Conservation (phyloP, 2,113 vertebrate species). For the Cyprinodon brontotheroides region DNA sequence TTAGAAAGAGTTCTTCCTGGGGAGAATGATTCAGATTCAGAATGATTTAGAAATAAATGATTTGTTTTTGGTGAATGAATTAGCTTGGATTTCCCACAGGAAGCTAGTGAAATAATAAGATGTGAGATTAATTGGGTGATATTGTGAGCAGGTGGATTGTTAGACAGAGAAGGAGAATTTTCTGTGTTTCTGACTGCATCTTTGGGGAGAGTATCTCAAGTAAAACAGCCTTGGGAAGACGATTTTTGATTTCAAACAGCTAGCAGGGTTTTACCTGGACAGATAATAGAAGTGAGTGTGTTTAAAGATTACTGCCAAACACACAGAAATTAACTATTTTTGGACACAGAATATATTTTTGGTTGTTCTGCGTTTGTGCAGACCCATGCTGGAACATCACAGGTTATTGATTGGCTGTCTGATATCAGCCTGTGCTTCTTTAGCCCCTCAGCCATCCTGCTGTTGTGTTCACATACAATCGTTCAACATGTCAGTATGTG, state of each 20-base stretch:
- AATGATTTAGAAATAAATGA: not conserved
- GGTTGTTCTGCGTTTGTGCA: slow-evolving; percentile 41
- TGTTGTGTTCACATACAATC: slow-evolving; percentile 22
- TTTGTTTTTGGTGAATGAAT: slow-evolving; percentile 25
- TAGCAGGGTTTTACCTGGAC: not conserved
- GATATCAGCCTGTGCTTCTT: slow-evolving; percentile 41
- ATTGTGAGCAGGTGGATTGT: slow-evolving; percentile 33
- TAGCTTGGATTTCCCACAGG: slow-evolving; percentile 11
- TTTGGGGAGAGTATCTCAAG: slow-evolving; percentile 20
- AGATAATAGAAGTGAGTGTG: slow-evolving; percentile 16
- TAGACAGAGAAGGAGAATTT: slow-evolving; percentile 1
- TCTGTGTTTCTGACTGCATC: slow-evolving; percentile 22
- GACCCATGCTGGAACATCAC: slow-evolving; percentile 45
- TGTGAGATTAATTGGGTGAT: slow-evolving; percentile 34
- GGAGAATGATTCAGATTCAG: slow-evolving; percentile 17
- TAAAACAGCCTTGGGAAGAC: slow-evolving; percentile 6
- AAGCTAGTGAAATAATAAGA: slow-evolving; percentile 40
- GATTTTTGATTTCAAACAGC: slow-evolving; percentile 3
- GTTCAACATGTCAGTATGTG: slow-evolving; percentile 24
- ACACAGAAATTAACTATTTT: slow-evolving; percentile 24
- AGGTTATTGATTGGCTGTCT: slow-evolving; percentile 54
- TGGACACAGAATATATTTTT: slow-evolving; percentile 36
- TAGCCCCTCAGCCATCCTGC: slow-evolving; percentile 40
- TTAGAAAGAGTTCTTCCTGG: not conserved
- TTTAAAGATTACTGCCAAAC: slow-evolving; percentile 27